Evolutionary conservation across 2,888 invertebrate species (phyloP), one percentile per base, ranked within the genome.

Genomic region (Drosophila demipolita): DNA sequence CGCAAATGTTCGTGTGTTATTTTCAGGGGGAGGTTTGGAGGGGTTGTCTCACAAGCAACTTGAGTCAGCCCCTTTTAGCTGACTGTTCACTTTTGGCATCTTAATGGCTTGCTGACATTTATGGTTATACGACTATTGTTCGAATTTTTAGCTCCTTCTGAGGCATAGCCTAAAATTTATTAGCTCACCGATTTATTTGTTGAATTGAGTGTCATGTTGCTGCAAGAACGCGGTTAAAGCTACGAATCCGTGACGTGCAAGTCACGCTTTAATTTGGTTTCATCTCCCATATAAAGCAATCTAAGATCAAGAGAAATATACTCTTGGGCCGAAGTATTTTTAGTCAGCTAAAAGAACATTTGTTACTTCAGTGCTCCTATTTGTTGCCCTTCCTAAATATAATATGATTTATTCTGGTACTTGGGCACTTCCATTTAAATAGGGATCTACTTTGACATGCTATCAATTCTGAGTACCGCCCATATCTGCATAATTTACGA

Each of bases 121-220:
- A 87, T 84, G 79, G 65, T 64, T 59, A 33, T 57, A 23, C 48
- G 36, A 58, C 38, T 29, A 17, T 50, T 59, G 48, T 35, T 42
- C 38, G 20, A 36, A 36, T 53, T 69, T 75, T 57, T 45, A 45
- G 35, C 65, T 9, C 53, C 66, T 50, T 62, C 15, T 12, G 38
- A 54, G 32, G 20, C 33, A 33, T 35, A 55, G 49, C 73, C 61
- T 48, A 67, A 85, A 80, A 85, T 85, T 70, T 78, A 85, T 82
- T 85, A 82, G 82, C 83, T 62, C 58, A 52, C 68, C 73, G 78
- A 84, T 82, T 87, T 84, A 80, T 85, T 85, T 82, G 69, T 85
- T 73, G 75, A 78, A 78, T 80, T 87, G 80, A 68, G 70, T 69
- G 75, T 70, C 60, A 76, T 35, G 63, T 42, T 58, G 45, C 45